Evolutionary conservation across 2,888 invertebrate genomes (phyloP).

Genomic region (Drosophila affinis): DNA sequence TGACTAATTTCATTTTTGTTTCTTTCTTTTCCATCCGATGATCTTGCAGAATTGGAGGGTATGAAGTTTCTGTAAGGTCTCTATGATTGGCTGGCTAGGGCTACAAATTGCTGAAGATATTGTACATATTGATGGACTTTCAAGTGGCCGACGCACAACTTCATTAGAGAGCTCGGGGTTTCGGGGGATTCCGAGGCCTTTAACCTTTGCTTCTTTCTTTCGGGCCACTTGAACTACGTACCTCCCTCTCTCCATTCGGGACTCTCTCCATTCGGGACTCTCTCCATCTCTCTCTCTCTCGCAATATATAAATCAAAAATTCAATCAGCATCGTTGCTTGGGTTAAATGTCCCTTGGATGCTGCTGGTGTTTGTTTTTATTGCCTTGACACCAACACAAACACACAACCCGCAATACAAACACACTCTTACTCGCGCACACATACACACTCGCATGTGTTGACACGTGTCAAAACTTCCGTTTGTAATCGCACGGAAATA

Average conservation of each 20-base stretch:
- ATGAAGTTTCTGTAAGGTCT: background rate
- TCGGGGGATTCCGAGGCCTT: constrained; percentile 48
- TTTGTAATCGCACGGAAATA: constrained; percentile 78
- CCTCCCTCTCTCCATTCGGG: background rate
- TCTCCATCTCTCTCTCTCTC: background rate
- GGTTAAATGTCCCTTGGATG: constrained; percentile 41
- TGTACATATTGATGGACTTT: constrained; percentile 46
- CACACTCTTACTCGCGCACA: constrained; percentile 19
- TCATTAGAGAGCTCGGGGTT: constrained; percentile 54
- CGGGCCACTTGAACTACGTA: constrained; percentile 55
- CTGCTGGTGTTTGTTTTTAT: constrained; percentile 73
- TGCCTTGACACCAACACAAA: constrained; percentile 61
- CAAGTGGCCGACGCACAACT: constrained; percentile 75
- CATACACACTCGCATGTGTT: constrained; percentile 54
- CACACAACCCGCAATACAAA: constrained; percentile 17
- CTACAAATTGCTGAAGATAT: constrained; percentile 33
- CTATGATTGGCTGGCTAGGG: constrained; percentile 70
- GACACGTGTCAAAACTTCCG: constrained; percentile 83
- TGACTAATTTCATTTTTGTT: constrained; percentile 67
- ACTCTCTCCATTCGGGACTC: background rate
- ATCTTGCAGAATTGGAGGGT: constrained; percentile 42
- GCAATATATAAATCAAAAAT: constrained; percentile 76
- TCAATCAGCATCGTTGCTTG: constrained; percentile 73
- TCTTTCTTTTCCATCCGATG: constrained; percentile 39
- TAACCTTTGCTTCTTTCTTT: constrained; percentile 42